phyloP scores from a whole-genome alignment of 2,113 vertebrate genomes.

The Takifugu flavidus region DNA sequence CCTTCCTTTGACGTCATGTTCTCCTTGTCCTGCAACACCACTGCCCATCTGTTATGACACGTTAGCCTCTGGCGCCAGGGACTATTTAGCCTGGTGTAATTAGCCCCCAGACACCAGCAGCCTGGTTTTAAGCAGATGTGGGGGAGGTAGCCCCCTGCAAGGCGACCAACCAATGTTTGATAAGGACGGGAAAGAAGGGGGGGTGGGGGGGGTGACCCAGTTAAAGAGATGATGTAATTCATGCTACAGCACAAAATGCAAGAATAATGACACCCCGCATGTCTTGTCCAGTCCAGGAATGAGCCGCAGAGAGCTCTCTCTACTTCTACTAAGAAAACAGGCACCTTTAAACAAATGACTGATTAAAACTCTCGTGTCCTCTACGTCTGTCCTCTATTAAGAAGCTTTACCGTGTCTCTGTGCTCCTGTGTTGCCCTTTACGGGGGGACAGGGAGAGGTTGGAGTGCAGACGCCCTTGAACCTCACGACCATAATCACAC shows the following conservation, averaged over 20 bases:
- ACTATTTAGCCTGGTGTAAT: conserved; percentile 73
- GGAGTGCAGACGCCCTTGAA: conserved; percentile 61
- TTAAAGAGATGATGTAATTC: conserved; percentile 71
- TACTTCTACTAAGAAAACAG: conserved; percentile 20
- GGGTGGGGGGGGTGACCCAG: conserved; percentile 61
- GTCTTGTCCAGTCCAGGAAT: conserved; percentile 39
- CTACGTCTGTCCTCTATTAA: conserved; percentile 35
- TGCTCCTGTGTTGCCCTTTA: conserved; percentile 46
- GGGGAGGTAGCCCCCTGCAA: conserved; percentile 55
- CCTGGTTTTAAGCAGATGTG: conserved; percentile 76
- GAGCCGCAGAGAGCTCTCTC: not conserved
- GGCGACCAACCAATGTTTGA: conserved; percentile 60
- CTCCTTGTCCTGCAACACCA: conserved; percentile 65
- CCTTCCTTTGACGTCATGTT: conserved; percentile 64
- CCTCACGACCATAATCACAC: conserved; percentile 64
- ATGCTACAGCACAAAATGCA: conserved; percentile 67
- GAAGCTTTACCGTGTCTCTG: conserved; percentile 27
- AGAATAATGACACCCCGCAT: conserved; percentile 59
- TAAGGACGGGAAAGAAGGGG: conserved; percentile 35
- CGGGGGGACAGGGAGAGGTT: conserved; percentile 41
- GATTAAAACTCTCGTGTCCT: conserved; percentile 5
- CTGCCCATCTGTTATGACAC: conserved; percentile 71
- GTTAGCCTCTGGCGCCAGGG: conserved; percentile 70
- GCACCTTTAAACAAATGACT: conserved; percentile 27
- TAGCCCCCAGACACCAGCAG: conserved; percentile 74